These are phyloP conservation scores for Polyommatus iphigenia DNA, from an alignment of 2,888 invertebrate genomes.

Conservation along the genomic window DNA sequence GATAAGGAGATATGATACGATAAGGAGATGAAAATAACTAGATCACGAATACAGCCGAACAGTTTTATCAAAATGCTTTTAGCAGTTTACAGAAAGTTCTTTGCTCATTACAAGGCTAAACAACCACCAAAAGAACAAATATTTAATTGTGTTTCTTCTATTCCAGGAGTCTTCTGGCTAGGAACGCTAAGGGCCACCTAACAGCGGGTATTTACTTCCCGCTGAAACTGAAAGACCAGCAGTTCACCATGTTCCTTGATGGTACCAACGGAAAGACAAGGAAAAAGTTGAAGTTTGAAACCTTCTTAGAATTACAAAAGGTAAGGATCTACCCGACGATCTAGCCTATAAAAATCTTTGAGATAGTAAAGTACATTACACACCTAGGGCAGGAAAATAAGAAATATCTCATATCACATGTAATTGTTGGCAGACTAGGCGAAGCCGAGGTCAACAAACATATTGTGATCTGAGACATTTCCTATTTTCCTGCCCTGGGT, in stretches of 20 bases:
- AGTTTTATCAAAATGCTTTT: background rate
- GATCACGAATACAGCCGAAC: background rate
- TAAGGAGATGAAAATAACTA: too few species aligned
- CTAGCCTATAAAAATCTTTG: background rate
- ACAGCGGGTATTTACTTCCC: slow-evolving; percentile 93
- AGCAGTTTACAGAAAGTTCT: background rate
- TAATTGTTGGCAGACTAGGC: too few species aligned
- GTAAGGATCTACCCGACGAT: slow-evolving; percentile 58
- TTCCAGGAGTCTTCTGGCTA: slow-evolving; percentile 87
- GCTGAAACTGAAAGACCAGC: slow-evolving; percentile 81
- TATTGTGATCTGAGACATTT: too few species aligned
- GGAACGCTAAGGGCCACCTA: slow-evolving; percentile 91
- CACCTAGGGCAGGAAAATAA: too few species aligned
- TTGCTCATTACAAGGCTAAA: slow-evolving; percentile 55
- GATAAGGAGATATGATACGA: too few species aligned
- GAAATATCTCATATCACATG: too few species aligned
- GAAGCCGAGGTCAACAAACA: too few species aligned
- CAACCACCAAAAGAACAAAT: background rate
- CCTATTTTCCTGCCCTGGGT: too few species aligned
- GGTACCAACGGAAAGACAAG: slow-evolving; percentile 84
- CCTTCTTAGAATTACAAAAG: slow-evolving; percentile 83
- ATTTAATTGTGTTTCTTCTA: background rate
- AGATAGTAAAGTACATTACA: background rate
- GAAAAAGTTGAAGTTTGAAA: slow-evolving; percentile 87
- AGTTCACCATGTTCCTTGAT: slow-evolving; percentile 90